phyloP scores from a whole-genome alignment of 53 echinoderm and acorn worm genomes.

The Patiria pectinifera region DNA sequence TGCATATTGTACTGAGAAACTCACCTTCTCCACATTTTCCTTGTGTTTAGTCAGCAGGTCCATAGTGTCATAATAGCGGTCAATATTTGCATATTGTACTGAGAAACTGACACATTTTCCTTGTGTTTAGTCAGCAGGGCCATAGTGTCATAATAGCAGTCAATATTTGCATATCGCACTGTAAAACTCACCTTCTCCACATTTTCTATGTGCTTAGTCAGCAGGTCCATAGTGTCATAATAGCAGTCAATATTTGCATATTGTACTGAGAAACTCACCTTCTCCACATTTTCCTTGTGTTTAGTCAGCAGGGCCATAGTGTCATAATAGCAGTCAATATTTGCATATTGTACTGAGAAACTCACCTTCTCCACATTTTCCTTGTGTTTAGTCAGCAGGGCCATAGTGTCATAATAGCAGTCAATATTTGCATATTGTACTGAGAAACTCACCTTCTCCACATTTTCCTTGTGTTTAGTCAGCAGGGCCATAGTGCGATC shows the following conservation, averaged over 20 bases:
- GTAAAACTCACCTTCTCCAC: no score
- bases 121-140: no score
- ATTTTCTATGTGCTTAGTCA: no score
- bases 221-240: no score
- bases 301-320: no score
- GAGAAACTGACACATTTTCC: constrained; percentile 57
- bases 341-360: no score
- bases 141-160: no score
- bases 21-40: constrained; percentile 91
- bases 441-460: constrained; percentile 80
- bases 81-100: background rate
- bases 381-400: no score
- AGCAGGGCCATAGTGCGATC: constrained; percentile 81
- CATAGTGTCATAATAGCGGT: constrained; percentile 47
- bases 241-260: no score
- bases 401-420: no score
- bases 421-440: background rate
- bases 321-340: no score
- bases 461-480: constrained; percentile 78
- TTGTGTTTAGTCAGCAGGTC: constrained; percentile 78
- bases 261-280: constrained; percentile 61
- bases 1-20: background rate
- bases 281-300: constrained; percentile 45
- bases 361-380: no score
- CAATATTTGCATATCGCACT: background rate